Evolutionary conservation across 2,113 vertebrate species (phyloP), one percentile per base, ranked within the genome.

Genomic region (Entelurus aequoreus): DNA sequence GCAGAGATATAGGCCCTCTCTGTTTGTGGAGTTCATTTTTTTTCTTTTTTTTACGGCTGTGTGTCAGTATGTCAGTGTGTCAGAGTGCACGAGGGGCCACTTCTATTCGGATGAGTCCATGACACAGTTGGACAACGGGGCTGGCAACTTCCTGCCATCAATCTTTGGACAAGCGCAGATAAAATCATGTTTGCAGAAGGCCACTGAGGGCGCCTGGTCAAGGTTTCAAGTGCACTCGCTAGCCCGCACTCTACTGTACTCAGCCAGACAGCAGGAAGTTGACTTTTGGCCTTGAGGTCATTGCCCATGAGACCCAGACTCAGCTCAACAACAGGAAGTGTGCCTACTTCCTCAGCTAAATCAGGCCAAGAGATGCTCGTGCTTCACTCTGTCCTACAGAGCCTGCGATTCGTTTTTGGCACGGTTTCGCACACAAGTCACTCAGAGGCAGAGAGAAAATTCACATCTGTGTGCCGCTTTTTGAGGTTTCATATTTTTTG

Each of bases 21-120:
- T 36, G 7, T 40, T 14, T 52, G 64, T 69, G 62, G 35, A 12
- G 28, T 28, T 28, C n/a, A 28, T 28, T 28, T 28, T 28, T 19
- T 19, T 19, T 19, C 2, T 2, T 2, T 19, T 5, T 71, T 63
- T 51, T 55, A 56, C 36, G 36, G 40, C 21, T 49, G 54, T 69
- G 63, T 74, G 69, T 72, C 48, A 72, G 67, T 74, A 60, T 81
- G 83, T 81, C 78, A 77, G 66, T 77, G 69, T 82, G 80, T 80
- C 71, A 79, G 60, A 62, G 71, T 50, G 62, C 78, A 66, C 48
- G 44, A n/a, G 67, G 28, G 28, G 69, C 61, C 7, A 2, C 52
- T 58, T 59, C 5, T 12, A 15, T 57, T 65, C 37, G 19, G 55
- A 48, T 50, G 47, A 46, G 16, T n/a, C n/a, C 6, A 37, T 57